Percentiles rank a stretch among this genome's conserved stretches.
Conservation (phyloP, 2,113 vertebrate genomes). For the Mystacornis crossleyi region DNA sequence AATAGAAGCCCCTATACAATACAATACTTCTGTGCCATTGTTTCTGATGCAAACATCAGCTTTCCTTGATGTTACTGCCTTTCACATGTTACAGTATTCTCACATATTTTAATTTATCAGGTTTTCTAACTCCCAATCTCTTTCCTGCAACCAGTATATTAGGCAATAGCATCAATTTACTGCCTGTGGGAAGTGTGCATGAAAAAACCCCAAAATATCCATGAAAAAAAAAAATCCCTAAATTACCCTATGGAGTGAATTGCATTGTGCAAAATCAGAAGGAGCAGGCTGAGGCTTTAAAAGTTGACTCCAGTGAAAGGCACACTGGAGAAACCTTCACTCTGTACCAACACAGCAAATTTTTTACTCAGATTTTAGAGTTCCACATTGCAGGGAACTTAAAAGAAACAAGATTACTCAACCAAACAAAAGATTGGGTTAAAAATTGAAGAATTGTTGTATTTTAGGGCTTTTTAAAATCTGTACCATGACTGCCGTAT, state of each 20-base stretch:
- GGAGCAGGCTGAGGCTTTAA: neutral
- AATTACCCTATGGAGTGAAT: neutral
- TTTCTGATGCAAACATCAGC: neutral
- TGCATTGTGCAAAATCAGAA: neutral
- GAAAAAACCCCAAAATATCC: neutral
- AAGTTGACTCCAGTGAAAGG: neutral
- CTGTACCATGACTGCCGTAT: neutral
- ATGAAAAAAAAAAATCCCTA: neutral
- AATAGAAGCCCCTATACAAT: neutral
- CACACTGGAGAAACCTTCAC: neutral
- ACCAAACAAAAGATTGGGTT: neutral
- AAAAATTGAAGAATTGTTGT: neutral
- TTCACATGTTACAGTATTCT: neutral
- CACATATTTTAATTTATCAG: slow-evolving; percentile 1
- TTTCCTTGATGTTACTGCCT: neutral
- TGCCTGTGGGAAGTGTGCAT: neutral
- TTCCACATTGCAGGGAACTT: neutral
- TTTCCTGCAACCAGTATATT: neutral
- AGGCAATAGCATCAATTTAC: neutral
- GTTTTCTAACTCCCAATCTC: neutral
- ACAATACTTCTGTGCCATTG: neutral
- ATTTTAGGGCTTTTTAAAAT: rapidly evolving
- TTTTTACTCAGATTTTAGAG: neutral
- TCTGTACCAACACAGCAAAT: neutral
- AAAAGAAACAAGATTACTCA: neutral